These are phyloP conservation scores for Camptogramma bilineatum DNA, from an alignment of 2,888 invertebrate genomes.

Conservation along the genomic window DNA sequence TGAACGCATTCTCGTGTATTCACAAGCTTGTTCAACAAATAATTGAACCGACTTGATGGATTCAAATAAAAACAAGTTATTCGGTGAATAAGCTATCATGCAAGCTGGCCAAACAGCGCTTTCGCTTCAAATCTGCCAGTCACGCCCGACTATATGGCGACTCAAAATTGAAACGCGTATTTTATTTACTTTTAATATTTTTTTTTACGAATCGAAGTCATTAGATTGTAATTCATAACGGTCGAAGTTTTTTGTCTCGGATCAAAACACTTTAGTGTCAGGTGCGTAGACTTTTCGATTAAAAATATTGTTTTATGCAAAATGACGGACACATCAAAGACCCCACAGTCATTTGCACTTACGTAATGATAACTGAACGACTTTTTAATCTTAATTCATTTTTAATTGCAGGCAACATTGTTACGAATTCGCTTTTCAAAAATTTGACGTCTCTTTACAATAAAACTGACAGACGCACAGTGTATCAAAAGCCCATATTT, in stretches of 20 bases:
- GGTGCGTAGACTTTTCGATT: slow-evolving; percentile 61
- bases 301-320: slow-evolving; percentile 61
- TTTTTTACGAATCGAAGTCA: slow-evolving; percentile 73
- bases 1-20: neutral
- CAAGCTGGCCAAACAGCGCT: slow-evolving; percentile 35
- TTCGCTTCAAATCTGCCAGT: slow-evolving; percentile 65
- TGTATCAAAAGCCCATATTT: no score
- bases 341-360: slow-evolving; percentile 51
- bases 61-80: slow-evolving; percentile 38
- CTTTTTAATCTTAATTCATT: slow-evolving; percentile 52
- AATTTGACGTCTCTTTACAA: slow-evolving; percentile 33
- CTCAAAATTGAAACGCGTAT: slow-evolving; percentile 72
- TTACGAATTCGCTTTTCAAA: slow-evolving; percentile 27
- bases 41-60: slow-evolving; percentile 23
- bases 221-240: slow-evolving; percentile 81
- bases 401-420: slow-evolving; percentile 46
- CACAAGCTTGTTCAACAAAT: slow-evolving; percentile 23
- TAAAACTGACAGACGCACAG: slow-evolving; percentile 25
- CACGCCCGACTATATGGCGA: slow-evolving; percentile 79
- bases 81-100: slow-evolving; percentile 45
- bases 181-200: slow-evolving; percentile 63
- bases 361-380: slow-evolving; percentile 42
- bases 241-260: slow-evolving; percentile 66
- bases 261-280: slow-evolving; percentile 60
- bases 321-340: slow-evolving; percentile 55